Percentiles rank a stretch among this genome's conserved stretches.
These are phyloP conservation scores for Nothocercus julius DNA, from an alignment of 2,113 vertebrate species.

Conservation along the genomic window DNA sequence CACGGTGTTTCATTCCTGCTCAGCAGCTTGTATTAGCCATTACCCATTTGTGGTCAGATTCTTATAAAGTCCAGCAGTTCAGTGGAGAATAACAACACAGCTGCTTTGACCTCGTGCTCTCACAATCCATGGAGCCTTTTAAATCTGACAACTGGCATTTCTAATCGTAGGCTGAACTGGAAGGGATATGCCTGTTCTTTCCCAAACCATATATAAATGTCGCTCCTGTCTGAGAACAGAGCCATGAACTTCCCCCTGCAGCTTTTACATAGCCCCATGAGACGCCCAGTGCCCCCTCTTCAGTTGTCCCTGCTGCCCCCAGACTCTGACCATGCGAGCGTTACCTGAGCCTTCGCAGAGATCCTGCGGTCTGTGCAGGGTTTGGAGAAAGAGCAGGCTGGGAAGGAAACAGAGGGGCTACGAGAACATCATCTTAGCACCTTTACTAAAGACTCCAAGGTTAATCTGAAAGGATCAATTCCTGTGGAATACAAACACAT, in stretches of 20 bases:
- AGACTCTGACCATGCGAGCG: neutral
- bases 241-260: neutral
- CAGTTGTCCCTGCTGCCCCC: neutral
- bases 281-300: neutral
- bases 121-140: neutral
- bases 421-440: neutral
- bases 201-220: rapidly evolving
- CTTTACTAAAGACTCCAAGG: neutral
- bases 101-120: neutral
- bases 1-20: neutral
- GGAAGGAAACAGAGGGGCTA: neutral
- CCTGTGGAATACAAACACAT: neutral
- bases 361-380: neutral
- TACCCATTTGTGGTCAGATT: neutral
- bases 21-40: neutral
- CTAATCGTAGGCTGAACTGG: neutral
- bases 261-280: neutral
- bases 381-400: neutral
- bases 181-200: neutral
- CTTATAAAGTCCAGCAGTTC: neutral
- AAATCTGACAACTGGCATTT: neutral
- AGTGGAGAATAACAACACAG: neutral
- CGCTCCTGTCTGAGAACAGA: neutral
- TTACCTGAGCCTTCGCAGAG: rapidly evolving
- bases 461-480: neutral